These are phyloP conservation scores for Fissipunctia ypsillon DNA, from an alignment of 2,888 invertebrate genomes.

Conservation along the genomic window DNA sequence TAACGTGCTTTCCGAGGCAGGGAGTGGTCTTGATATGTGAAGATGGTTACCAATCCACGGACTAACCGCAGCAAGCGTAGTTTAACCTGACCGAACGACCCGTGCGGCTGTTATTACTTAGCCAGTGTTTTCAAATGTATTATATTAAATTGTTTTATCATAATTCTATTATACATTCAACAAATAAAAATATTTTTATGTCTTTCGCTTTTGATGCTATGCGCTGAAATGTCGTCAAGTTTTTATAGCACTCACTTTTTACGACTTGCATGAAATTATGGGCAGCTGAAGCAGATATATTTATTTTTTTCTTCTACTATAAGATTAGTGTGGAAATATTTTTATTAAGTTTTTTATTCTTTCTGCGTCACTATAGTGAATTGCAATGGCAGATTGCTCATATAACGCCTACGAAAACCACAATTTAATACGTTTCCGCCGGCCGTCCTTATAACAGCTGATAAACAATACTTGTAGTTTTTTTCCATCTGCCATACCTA, in stretches of 20 bases:
- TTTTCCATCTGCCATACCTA: slow-evolving; percentile 5
- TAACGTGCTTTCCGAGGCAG: too few relatives aligned
- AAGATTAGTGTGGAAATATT: slow-evolving; percentile 22
- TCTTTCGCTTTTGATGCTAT: slow-evolving; percentile 46
- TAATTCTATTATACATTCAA: slow-evolving; percentile 12
- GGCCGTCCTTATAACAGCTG: slow-evolving; percentile 19
- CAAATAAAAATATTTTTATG: slow-evolving; percentile 35
- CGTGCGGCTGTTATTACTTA: too few relatives aligned
- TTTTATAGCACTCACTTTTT: slow-evolving; percentile 39
- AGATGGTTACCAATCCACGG: too few relatives aligned
- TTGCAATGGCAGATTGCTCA: slow-evolving; percentile 23
- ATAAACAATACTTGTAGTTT: background rate
- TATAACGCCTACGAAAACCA: slow-evolving; percentile 34
- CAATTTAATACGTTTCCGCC: slow-evolving; percentile 47
- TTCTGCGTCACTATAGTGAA: slow-evolving; percentile 8
- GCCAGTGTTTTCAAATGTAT: slow-evolving; percentile 15
- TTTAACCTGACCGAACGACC: too few relatives aligned
- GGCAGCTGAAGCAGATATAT: slow-evolving; percentile 40
- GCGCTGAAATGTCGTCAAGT: slow-evolving; percentile 38
- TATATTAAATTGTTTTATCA: slow-evolving; percentile 15
- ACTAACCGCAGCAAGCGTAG: too few relatives aligned
- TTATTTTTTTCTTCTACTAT: slow-evolving; percentile 15
- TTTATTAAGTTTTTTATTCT: slow-evolving; percentile 15
- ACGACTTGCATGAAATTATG: slow-evolving; percentile 44
- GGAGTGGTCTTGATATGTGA: too few relatives aligned